These are phyloP conservation scores for Rhinoptilus africanus DNA, from an alignment of 2,113 vertebrate genomes.

Conservation along the genomic window DNA sequence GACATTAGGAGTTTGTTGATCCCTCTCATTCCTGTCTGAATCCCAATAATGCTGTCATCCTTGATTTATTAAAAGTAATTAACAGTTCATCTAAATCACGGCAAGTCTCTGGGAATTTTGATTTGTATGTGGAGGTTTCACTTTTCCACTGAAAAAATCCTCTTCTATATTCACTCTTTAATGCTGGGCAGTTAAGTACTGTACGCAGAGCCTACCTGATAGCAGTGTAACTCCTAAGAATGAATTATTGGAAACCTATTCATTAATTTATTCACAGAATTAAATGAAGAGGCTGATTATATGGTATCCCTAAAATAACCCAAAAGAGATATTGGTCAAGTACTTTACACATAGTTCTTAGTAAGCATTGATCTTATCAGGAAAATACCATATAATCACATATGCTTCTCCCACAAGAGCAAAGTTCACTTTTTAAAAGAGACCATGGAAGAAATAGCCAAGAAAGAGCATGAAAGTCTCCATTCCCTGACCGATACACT, in stretches of 20 bases:
- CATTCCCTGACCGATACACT: not conserved
- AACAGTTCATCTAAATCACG: not conserved
- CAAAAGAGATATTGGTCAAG: not conserved
- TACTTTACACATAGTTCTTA: not conserved
- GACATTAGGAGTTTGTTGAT: not conserved
- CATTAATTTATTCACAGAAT: not conserved
- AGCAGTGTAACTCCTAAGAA: not conserved
- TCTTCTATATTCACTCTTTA: not conserved
- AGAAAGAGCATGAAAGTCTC: not conserved
- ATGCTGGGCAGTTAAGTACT: not conserved
- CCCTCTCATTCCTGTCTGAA: not conserved
- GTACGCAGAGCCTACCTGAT: not conserved
- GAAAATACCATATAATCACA: not conserved
- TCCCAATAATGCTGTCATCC: not conserved
- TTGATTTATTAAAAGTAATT: not conserved
- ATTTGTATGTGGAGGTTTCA: not conserved
- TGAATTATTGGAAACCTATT: not conserved
- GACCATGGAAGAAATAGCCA: not conserved
- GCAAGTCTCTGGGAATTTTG: not conserved
- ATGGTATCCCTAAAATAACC: not conserved
- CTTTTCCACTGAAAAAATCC: not conserved
- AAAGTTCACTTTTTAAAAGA: not conserved
- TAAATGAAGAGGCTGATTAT: not conserved
- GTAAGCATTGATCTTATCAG: not conserved
- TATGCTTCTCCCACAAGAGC: not conserved